Percentiles rank a stretch among this genome's conserved stretches.
Evolutionary conservation across 64 coral and sea anemone genomes (phyloP).

Genomic region (Cladopsammia gracilis): DNA sequence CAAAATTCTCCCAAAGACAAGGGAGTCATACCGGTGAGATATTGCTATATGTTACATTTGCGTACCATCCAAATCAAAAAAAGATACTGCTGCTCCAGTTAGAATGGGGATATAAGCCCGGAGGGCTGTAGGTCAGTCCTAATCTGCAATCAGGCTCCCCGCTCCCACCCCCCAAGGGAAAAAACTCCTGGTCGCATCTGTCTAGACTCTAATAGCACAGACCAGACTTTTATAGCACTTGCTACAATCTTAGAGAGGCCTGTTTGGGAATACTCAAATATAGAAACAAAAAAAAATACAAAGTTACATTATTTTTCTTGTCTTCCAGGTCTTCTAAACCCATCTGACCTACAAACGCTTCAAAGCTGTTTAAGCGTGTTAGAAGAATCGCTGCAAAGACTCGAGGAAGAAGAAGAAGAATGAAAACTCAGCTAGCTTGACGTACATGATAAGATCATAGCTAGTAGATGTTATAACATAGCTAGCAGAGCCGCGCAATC

Average conservation of each 20-base stretch:
- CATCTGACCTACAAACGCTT: conserved; percentile 62
- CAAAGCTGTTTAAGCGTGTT: conserved; percentile 76
- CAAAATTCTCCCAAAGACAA: conserved; percentile 20
- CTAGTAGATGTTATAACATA: too few relatives aligned
- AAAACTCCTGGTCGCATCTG: too few relatives aligned
- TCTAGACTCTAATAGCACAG: too few relatives aligned
- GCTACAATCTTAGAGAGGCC: neutral
- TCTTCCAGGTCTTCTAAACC: conserved; percentile 50
- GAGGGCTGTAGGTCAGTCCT: too few relatives aligned
- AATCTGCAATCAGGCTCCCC: too few relatives aligned
- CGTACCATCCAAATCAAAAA: too few relatives aligned
- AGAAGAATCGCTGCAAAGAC: conserved; percentile 81
- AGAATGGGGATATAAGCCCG: too few relatives aligned
- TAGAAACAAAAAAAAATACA: too few relatives aligned
- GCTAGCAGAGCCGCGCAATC: too few relatives aligned
- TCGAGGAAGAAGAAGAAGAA: conserved; percentile 14
- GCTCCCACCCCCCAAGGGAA: too few relatives aligned
- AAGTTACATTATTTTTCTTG: neutral
- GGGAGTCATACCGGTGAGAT: neutral
- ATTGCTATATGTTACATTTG: neutral
- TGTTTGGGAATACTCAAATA: neutral
- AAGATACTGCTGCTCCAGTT: too few relatives aligned
- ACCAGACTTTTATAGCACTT: too few relatives aligned
- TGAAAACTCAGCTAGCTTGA: neutral
- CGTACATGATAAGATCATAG: neutral